Evolutionary conservation across 2,888 invertebrate genomes (phyloP).

Genomic region (Oegoconia quadripuncta): DNA sequence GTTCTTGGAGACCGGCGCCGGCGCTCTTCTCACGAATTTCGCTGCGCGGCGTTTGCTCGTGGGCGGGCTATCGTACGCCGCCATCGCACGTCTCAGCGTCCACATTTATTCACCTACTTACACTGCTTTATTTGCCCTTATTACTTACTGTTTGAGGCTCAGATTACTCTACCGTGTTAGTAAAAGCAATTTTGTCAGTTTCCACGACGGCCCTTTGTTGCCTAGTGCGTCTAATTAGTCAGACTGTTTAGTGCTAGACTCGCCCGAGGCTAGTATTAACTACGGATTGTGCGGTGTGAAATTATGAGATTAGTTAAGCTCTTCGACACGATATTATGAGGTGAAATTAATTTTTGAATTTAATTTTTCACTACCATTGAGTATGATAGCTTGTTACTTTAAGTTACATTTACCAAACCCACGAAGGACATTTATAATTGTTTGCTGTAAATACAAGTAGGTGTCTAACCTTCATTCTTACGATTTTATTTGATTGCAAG

Average conservation of each 20-base stretch:
- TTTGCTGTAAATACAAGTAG: too few species aligned
- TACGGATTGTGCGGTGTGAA: conserved; percentile 57
- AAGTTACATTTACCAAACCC: too few species aligned
- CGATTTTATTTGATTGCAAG: too few species aligned
- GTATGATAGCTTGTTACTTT: background rate
- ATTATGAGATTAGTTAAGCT: conserved; percentile 51
- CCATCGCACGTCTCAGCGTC: conserved; percentile 59
- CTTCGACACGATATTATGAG: conserved; percentile 3
- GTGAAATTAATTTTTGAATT: conserved; percentile 3
- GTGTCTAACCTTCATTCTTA: too few species aligned
- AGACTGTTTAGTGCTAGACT: conserved; percentile 69
- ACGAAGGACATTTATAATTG: too few species aligned
- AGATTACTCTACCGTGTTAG: conserved; percentile 26
- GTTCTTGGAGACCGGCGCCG: conserved; percentile 53
- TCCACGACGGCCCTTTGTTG: conserved; percentile 61
- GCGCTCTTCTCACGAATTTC: conserved; percentile 74
- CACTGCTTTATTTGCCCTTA: conserved; percentile 26
- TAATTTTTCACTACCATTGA: background rate
- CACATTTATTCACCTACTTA: conserved; percentile 23
- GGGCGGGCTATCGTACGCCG: conserved; percentile 70
- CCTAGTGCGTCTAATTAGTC: conserved; percentile 76
- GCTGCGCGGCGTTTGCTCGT: conserved; percentile 69
- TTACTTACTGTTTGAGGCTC: conserved; percentile 34
- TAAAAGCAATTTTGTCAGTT: conserved; percentile 33
- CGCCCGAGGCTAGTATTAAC: conserved; percentile 58